Base-by-base conservation (phyloP, 2,797 vertebrate genomes). In the Tachyglossus aculeatus region DNA sequence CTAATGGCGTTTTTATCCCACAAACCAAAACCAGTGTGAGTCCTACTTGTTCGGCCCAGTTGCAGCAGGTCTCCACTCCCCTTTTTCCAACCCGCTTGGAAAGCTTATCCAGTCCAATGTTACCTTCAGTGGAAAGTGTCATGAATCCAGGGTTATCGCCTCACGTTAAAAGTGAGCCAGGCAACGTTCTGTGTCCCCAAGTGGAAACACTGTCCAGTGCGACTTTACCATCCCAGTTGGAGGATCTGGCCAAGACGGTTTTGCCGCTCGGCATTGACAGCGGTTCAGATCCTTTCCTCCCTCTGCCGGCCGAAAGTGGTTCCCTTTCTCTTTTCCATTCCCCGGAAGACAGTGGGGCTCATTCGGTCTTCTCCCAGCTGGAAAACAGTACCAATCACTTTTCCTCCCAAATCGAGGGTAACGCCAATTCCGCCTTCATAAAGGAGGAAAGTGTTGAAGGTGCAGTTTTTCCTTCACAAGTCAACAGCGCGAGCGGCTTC, bases 221-320 rank as follows among this genome's bases (percentile, higher is more conserved):
- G 40, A 33, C 88, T 7, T 83, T 92, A 64, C 84, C 94, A 64
- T 86, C 94, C 27, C 93, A 94, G 53, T 56, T 95, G 64, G 85
- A 94, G 3, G 84, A 92, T 72, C 72, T 92, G 60, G 88, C 93
- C 78, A 94, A 90, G 83, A 94, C 93, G 37, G 94, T 92, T 86
- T 89, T 94, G 78, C 93, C 95, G 39, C 88, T 94, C 51, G 92
- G 94, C 75, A 95, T 98, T 89, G 95, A 95, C 33, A 96, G 93
- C 16, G 88, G 93, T 76, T 94, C 96, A 67, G 95, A 97, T 88
- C 96, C 96, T 36, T 95, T 97, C 74, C 95, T 97, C 81, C 92
- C 96, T 63, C 93, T 97, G 71, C 97, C 96, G 84, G 90, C 96
- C 12, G 95, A 92, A 90, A 95, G 86, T 3, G 87, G 90, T 70